Evolutionary conservation across 2,888 invertebrate genomes (phyloP).

Genomic region (Agrenia bidenticulata): DNA sequence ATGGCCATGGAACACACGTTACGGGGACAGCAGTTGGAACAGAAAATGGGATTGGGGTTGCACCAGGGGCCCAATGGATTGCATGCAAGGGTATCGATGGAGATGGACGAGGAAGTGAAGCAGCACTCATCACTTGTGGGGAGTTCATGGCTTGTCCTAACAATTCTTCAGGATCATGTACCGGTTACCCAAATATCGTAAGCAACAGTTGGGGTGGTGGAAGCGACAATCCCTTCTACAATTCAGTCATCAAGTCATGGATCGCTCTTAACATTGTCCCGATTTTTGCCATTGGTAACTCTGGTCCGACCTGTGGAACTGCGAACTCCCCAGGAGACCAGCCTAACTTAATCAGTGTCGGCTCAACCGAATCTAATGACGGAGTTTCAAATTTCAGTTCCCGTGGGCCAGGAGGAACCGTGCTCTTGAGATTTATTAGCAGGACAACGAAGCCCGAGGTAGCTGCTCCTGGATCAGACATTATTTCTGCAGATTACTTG

Average conservation of each 20-base stretch:
- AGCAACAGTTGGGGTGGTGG: conserved; percentile 19
- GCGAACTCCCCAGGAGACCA: conserved; percentile 17
- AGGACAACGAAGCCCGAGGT: conserved; percentile 2
- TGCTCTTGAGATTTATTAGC: not conserved
- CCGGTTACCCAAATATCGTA: not conserved
- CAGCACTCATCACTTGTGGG: conserved; percentile 1
- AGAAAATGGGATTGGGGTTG: conserved; percentile 6
- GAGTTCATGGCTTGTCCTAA: conserved; percentile 3
- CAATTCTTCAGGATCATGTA: not conserved
- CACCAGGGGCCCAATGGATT: not conserved
- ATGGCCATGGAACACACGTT: conserved; percentile 10
- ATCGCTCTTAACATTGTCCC: not conserved
- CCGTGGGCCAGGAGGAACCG: not conserved
- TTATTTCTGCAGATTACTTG: not conserved
- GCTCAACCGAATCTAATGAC: not conserved
- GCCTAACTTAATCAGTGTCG: conserved; percentile 6
- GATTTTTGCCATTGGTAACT: conserved; percentile 15
- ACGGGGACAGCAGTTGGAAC: not conserved
- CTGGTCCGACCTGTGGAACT: conserved; percentile 8
- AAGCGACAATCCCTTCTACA: not conserved
- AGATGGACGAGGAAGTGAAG: not conserved
- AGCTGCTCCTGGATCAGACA: conserved; percentile 2
- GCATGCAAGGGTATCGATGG: not conserved
- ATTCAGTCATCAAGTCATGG: conserved; percentile 5
- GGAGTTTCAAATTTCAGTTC: not conserved